A percentile compares a stretch with the other conserved stretches of the same genome.
Evolutionary conservation across 1,140 invertebrate genomes (phyloP).

Genomic region (Phymastichus coffea): DNA sequence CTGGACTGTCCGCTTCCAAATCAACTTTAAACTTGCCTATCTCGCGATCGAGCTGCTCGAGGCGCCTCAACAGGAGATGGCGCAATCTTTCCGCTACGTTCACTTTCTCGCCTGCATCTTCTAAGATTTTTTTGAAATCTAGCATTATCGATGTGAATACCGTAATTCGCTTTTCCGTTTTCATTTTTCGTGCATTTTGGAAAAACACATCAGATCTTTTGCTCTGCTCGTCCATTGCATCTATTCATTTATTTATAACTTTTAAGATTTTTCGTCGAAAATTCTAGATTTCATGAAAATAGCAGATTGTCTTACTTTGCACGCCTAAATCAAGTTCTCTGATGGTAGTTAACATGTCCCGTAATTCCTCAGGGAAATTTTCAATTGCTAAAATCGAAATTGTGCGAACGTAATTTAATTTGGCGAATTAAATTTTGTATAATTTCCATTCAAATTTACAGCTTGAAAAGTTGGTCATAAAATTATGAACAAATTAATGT

Average conservation of each 20-base stretch:
- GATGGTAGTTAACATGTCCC: conserved; percentile 96
- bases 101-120: conserved; percentile 88
- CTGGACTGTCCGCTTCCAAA: conserved; percentile 95
- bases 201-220: conserved; percentile 89
- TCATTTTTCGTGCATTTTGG: conserved; percentile 79
- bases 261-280: no score
- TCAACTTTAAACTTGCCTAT: conserved; percentile 98
- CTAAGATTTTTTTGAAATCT: conserved; percentile 90
- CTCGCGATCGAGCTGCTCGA: conserved; percentile 90
- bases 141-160: conserved; percentile 84
- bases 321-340: conserved; percentile 96
- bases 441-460: no score
- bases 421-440: no score
- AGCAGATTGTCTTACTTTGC: conserved; percentile 74
- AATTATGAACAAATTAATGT: no score
- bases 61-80: conserved; percentile 90
- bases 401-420: no score
- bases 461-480: no score
- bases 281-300: no score
- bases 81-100: conserved; percentile 92
- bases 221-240: conserved; percentile 90
- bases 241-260: no score
- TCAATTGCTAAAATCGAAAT: conserved; percentile 97
- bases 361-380: conserved; percentile 93
- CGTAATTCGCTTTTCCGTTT: conserved; percentile 76